A percentile compares a stretch with the other conserved stretches of the same genome.
phyloP scores from a whole-genome alignment of 2,888 invertebrate genomes.

The Monoplex corrugatus region DNA sequence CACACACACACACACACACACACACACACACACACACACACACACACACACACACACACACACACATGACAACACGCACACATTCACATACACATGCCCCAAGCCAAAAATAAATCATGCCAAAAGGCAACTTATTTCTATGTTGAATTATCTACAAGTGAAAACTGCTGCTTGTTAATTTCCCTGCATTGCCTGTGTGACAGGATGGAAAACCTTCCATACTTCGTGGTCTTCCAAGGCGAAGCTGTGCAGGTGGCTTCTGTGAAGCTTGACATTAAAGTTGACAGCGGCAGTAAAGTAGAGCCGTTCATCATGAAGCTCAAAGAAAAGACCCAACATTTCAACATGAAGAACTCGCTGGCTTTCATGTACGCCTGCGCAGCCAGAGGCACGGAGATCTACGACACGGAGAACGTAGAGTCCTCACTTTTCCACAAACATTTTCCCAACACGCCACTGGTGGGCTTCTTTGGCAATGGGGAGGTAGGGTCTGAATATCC shows the following conservation, averaged over 20 bases:
- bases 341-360: slow-evolving; percentile 71
- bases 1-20: no score
- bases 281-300: neutral
- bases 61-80: neutral
- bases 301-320: slow-evolving; percentile 60
- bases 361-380: slow-evolving; percentile 83
- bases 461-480: slow-evolving; percentile 83
- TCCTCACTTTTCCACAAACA: slow-evolving; percentile 79
- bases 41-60: no score
- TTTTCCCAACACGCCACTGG: slow-evolving; percentile 82
- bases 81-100: neutral
- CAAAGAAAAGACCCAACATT: slow-evolving; percentile 58
- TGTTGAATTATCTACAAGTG: no score
- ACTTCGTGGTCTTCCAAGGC: slow-evolving; percentile 63
- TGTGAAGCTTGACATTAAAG: slow-evolving; percentile 59
- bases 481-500: slow-evolving; percentile 81
- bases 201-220: neutral
- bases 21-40: no score
- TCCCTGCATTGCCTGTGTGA: no score
- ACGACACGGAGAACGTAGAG: slow-evolving; percentile 79
- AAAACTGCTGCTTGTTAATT: neutral
- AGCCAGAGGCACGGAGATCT: slow-evolving; percentile 79
- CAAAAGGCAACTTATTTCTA: no score
- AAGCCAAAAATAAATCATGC: neutral
- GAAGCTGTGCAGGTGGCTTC: slow-evolving; percentile 66